Base-by-base conservation (phyloP, 1,140 invertebrate genomes). In the Colletes latitarsis region DNA sequence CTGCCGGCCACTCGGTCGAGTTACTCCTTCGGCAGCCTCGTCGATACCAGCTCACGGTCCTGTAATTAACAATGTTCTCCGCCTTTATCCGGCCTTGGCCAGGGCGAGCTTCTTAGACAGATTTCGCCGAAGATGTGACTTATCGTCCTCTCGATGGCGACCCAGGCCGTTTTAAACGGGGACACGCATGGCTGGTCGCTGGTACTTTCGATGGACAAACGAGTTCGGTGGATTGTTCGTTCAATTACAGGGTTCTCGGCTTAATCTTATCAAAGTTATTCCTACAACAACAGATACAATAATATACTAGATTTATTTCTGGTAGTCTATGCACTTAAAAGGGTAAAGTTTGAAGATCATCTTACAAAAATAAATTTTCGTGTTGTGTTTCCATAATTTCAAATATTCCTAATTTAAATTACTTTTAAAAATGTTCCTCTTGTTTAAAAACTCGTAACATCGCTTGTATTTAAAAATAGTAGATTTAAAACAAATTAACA, bases 31-130 rank as follows among this genome's bases (percentile, higher is more conserved):
- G 84, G 87, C 77, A 90, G 85, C 85, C 83, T 77, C 78, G 89
- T 91, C 88, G 88, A 87, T 90, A 85, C 86, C 82, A 78, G 88
- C 81, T 60, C 85, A 41, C 14, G 85, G 84, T 76, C 84, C 82
- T 86, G 86, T 91, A 92, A 92, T 92, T 92, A 92, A 91, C 89
- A 87, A 90, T 87, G 85, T 88, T 85, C 72, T 66, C 73, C 66
- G 70, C 83, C 73, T 82, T 84, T 82, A 71, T 55, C 60, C 62
- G 62, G 17, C 68, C 58, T 73, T 81, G 71, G 53, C 39, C 81
- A n/a, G 17, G 14, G 4, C 67, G 19, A 55, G 63, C n/a, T 72
- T 75, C 85, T 83, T 46, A 8, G 74, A 69, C 55, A 41, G 82
- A 86, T 86, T 78, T 83, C 60, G 39, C 19, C 46, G 57, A 5